A percentile compares a stretch with the other conserved stretches of the same genome.
These are phyloP conservation scores for Pristionchus fissidentatus DNA, from an alignment of 2,888 invertebrate genomes.

Conservation along the genomic window DNA sequence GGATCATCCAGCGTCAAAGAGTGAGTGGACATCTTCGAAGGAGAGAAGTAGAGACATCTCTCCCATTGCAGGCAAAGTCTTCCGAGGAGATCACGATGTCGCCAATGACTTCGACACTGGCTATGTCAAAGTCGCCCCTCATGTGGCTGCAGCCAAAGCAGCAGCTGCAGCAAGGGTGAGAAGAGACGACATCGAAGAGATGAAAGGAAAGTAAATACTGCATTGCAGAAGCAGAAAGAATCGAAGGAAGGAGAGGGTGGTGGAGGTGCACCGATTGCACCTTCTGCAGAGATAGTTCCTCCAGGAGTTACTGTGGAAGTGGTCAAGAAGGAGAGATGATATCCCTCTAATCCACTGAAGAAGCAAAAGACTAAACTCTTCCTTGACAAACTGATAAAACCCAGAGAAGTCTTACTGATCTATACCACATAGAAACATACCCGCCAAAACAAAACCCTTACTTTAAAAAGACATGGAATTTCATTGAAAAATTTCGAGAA, in stretches of 20 bases:
- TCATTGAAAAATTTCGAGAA: no score
- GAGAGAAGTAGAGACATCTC: not conserved
- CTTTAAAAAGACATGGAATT: no score
- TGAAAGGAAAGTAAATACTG: not conserved
- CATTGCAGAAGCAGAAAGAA: no score
- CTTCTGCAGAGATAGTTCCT: no score
- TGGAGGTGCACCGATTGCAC: no score
- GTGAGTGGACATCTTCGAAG: not conserved
- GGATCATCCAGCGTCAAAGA: not conserved
- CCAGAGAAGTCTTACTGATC: not conserved
- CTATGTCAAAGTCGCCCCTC: not conserved
- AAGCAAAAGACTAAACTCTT: not conserved
- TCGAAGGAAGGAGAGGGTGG: not conserved
- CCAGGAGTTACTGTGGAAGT: no score
- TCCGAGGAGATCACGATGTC: not conserved
- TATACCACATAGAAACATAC: not conserved
- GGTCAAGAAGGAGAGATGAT: not conserved
- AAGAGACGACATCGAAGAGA: not conserved
- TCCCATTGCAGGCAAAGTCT: not conserved
- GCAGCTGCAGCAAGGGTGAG: not conserved
- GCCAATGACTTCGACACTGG: not conserved
- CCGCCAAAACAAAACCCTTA: no score
- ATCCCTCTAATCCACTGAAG: no score
- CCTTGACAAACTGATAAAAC: slow-evolving; percentile 8
- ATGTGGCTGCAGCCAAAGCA: not conserved